Base-by-base conservation (phyloP, 2,888 invertebrate species). In the Heteromyza rotundicornis region DNA sequence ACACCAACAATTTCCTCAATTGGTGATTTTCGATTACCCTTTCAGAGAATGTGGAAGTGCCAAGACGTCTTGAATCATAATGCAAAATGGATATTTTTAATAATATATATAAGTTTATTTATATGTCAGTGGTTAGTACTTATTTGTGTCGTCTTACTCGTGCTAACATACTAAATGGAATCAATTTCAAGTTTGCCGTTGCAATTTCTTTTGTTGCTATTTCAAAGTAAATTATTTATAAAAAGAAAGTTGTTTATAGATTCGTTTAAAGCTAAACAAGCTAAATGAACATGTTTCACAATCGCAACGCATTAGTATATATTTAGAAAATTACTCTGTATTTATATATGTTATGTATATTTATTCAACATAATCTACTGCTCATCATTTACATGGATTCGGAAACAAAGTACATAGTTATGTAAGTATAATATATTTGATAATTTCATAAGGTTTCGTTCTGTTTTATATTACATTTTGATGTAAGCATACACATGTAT, bases 401-500 rank as follows among this genome's bases (percentile, higher is more conserved):
- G 19, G 17, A n/a, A n/a, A 52, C 22, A 53, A 44, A 52, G n/a
- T n/a, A n/a, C n/a, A 10, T 35, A 51, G 52, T 50, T 51, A 23
- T 51, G 50, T 19, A 52, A 47, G 36, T 55, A n/a, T 20, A 22
- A 8, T 5, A 19, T 19, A 58, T 49, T 40, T 58, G 14, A 63
- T 62, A 62, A 36, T 32, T 62, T 22, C 49, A n/a, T 53, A 19
- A 35, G 14, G 55, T 44, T 20, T n/a, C n/a, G n/a, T n/a, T n/a
- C n/a, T n/a, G n/a, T 36, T 19, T 52, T 24, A 35, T 22, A 20
- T 32, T 51, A 57, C 59, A 49, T 52, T 59, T 63, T 54, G 27
- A 57, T 57, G 57, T 57, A 50, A 49, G 60, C 35, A 32, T 36
- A 59, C 58, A n/a, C 62, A 64, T 62, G 61, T 60, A 62, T 64